A percentile compares a stretch with the other conserved stretches of the same genome.
Evolutionary conservation across 2,113 vertebrate species (phyloP).

Genomic region (Lepus timidus): DNA sequence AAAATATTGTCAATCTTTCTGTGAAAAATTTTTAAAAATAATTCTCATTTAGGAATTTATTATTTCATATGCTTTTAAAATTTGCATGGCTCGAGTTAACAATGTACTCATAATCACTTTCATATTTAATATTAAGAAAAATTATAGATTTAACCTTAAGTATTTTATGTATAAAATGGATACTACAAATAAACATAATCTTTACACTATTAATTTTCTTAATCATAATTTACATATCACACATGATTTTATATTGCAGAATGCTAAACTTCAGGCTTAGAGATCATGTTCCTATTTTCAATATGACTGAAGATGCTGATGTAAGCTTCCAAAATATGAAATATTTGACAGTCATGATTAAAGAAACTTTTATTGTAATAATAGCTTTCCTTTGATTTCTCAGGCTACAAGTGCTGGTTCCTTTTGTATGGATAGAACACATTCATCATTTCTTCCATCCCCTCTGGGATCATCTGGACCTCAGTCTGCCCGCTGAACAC

Average conservation of each 20-base stretch:
- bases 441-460: neutral
- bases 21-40: neutral
- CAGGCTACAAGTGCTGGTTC: neutral
- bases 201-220: slow-evolving; percentile 17
- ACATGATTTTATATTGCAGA: neutral
- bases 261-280: slow-evolving; percentile 29
- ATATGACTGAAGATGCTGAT: neutral
- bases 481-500: neutral
- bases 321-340: slow-evolving; percentile 44
- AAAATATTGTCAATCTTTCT: neutral
- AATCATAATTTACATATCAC: slow-evolving; percentile 1
- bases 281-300: slow-evolving; percentile 2
- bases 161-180: slow-evolving; percentile 5
- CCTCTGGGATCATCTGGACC: neutral
- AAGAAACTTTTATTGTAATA: slow-evolving; percentile 9
- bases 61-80: slow-evolving; percentile 24
- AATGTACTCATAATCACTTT: neutral
- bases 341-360: slow-evolving; percentile 42
- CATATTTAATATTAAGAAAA: slow-evolving; percentile 54
- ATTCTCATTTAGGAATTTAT: neutral
- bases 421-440: neutral
- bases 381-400: neutral
- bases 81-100: slow-evolving; percentile 22
- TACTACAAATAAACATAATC: neutral
- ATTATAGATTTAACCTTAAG: slow-evolving; percentile 12